phyloP scores from a whole-genome alignment of 2,888 invertebrate genomes.

The Cantharis nigra region DNA sequence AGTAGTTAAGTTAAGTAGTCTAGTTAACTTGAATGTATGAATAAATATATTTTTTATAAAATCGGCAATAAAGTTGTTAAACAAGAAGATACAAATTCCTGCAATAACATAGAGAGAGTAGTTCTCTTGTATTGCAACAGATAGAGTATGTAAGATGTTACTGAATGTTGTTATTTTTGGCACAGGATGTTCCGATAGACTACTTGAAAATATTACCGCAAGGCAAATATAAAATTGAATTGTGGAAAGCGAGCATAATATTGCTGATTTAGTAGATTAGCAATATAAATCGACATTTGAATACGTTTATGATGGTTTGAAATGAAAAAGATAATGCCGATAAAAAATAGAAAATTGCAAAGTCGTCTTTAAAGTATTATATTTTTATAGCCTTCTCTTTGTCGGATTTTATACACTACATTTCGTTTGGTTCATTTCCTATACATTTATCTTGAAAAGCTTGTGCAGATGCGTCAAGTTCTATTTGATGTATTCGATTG shows the following conservation, averaged over 20 bases:
- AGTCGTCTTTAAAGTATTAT: slow-evolving; percentile 21
- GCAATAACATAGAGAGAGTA: background rate
- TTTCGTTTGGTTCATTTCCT: slow-evolving; percentile 28
- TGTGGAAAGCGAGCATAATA: slow-evolving; percentile 36
- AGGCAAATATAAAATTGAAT: slow-evolving; percentile 38
- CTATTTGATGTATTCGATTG: slow-evolving; percentile 25
- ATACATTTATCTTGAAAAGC: slow-evolving; percentile 20
- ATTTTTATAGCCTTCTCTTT: slow-evolving; percentile 25
- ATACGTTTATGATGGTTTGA: slow-evolving; percentile 31
- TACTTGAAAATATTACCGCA: slow-evolving; percentile 25
- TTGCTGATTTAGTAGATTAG: slow-evolving; percentile 30
- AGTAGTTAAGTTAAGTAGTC: background rate
- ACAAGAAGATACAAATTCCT: background rate
- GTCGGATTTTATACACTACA: slow-evolving; percentile 27
- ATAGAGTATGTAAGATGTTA: background rate
- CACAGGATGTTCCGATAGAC: slow-evolving; percentile 2
- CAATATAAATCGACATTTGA: slow-evolving; percentile 38
- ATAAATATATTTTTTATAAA: too few relatives aligned
- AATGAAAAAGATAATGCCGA: slow-evolving; percentile 22
- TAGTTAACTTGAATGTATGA: background rate
- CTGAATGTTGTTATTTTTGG: background rate
- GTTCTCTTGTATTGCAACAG: background rate
- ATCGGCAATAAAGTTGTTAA: background rate
- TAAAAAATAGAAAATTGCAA: slow-evolving; percentile 16
- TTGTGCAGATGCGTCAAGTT: slow-evolving; percentile 16